Percentiles rank a stretch among this genome's conserved stretches.
Conservation (phyloP, 2,888 invertebrate species). For the Eurois occulta region DNA sequence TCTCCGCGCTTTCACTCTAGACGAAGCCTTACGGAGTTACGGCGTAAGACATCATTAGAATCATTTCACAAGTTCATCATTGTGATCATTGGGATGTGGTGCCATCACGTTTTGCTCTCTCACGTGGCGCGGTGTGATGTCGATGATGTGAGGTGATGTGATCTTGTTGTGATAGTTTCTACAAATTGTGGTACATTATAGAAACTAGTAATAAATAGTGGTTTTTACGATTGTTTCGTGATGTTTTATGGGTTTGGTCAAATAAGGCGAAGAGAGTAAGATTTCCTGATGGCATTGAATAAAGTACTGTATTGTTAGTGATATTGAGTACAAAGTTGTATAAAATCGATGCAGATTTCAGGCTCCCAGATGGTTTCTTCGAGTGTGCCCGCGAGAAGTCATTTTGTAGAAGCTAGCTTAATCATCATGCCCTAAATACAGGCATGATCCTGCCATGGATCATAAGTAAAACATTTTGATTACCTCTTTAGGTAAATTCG, state of each 20-base stretch:
- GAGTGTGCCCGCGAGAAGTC: too few species aligned
- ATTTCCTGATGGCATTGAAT: not conserved
- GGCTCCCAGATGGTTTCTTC: not conserved
- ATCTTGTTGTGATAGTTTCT: slow-evolving; percentile 34
- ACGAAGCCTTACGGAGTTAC: not conserved
- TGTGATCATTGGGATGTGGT: slow-evolving; percentile 20
- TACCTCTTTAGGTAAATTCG: not conserved
- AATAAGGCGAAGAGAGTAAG: not conserved
- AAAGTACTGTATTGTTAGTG: not conserved
- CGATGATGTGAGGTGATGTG: too few species aligned
- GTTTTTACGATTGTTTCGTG: slow-evolving; percentile 33
- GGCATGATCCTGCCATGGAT: not conserved
- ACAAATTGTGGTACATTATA: slow-evolving; percentile 34
- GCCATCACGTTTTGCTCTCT: slow-evolving; percentile 54
- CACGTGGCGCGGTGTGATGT: slow-evolving; percentile 34
- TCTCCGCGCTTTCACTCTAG: slow-evolving; percentile 11
- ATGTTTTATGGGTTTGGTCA: slow-evolving; percentile 18
- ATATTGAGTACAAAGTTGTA: not conserved
- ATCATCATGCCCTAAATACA: too few species aligned
- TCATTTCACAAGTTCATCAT: slow-evolving; percentile 38
- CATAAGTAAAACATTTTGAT: not conserved
- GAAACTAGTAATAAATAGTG: not conserved
- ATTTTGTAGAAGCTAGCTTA: not conserved
- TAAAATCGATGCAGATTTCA: not conserved
- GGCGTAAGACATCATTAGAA: slow-evolving; percentile 20